Evolutionary conservation across 2,888 invertebrate species (phyloP).

Genomic region (Notodonta ziczac): DNA sequence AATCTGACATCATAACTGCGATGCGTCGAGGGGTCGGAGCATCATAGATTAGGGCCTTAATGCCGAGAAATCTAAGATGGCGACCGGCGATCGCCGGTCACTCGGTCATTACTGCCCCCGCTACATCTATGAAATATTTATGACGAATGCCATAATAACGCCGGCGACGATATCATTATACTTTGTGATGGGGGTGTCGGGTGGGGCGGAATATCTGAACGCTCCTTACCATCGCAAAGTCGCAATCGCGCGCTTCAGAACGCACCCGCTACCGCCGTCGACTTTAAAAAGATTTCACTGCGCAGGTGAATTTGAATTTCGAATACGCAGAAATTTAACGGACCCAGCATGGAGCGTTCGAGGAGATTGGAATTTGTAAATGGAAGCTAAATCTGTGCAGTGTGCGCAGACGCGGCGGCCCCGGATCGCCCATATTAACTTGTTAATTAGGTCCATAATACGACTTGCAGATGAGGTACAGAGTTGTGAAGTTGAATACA

Average conservation of each 20-base stretch:
- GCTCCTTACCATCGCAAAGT: slow-evolving; percentile 83
- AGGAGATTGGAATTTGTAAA: slow-evolving; percentile 40
- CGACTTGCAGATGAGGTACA: slow-evolving; percentile 94
- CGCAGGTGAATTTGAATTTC: slow-evolving; percentile 62
- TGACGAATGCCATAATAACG: slow-evolving; percentile 83
- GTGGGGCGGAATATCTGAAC: slow-evolving; percentile 84
- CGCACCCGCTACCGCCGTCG: slow-evolving; percentile 50
- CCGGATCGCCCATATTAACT: slow-evolving; percentile 93
- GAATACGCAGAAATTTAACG: slow-evolving; percentile 48
- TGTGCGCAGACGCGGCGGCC: slow-evolving; percentile 83
- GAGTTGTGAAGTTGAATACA: slow-evolving; percentile 88
- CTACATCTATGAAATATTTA: slow-evolving; percentile 82
- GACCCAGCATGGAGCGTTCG: slow-evolving; percentile 36
- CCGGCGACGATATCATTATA: slow-evolving; percentile 84
- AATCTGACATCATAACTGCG: slow-evolving; percentile 30
- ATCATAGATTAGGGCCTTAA: slow-evolving; percentile 28
- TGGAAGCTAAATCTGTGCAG: slow-evolving; percentile 42
- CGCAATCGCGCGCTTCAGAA: slow-evolving; percentile 65
- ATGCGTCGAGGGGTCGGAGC: slow-evolving; percentile 26
- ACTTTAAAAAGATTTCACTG: slow-evolving; percentile 54
- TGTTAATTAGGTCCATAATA: slow-evolving; percentile 96
- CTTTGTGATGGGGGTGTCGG: slow-evolving; percentile 85
- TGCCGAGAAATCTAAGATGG: slow-evolving; percentile 44
- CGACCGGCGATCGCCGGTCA: slow-evolving; percentile 69
- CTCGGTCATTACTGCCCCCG: slow-evolving; percentile 82